phyloP scores from a whole-genome alignment of 1,140 invertebrate species.

The Rhopalosiphum padi region DNA sequence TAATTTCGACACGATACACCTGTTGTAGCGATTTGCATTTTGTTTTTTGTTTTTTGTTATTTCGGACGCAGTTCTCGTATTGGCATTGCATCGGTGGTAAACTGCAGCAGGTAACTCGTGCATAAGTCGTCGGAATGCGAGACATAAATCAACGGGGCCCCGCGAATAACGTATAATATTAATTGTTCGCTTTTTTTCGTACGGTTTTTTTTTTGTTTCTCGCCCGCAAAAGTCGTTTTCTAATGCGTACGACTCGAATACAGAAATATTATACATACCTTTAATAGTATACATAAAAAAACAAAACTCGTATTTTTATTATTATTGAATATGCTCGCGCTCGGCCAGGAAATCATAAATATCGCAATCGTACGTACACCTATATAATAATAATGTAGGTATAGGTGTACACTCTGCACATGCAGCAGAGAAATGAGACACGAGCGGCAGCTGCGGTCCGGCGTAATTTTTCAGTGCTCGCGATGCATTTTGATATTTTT shows the following conservation, averaged over 20 bases:
- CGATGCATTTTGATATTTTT: background rate
- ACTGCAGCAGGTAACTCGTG: background rate
- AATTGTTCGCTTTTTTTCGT: background rate
- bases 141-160: background rate
- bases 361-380: background rate
- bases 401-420: background rate
- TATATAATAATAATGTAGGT: background rate
- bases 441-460: background rate
- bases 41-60: background rate
- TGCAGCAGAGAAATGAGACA: slow-evolving; percentile 1
- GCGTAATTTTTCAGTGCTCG: slow-evolving; percentile 28
- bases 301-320: slow-evolving; percentile 17
- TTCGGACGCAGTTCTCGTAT: background rate
- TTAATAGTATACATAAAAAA: background rate
- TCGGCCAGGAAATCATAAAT: slow-evolving; percentile 50
- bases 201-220: background rate
- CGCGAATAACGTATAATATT: background rate
- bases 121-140: background rate
- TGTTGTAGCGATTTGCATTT: background rate
- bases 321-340: background rate
- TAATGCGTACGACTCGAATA: background rate
- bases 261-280: background rate
- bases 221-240: background rate
- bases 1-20: background rate
- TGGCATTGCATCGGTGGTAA: background rate